Conservation (phyloP, 37 sponge, comb jelly and placozoan genomes). For the Crambe crambe region DNA sequence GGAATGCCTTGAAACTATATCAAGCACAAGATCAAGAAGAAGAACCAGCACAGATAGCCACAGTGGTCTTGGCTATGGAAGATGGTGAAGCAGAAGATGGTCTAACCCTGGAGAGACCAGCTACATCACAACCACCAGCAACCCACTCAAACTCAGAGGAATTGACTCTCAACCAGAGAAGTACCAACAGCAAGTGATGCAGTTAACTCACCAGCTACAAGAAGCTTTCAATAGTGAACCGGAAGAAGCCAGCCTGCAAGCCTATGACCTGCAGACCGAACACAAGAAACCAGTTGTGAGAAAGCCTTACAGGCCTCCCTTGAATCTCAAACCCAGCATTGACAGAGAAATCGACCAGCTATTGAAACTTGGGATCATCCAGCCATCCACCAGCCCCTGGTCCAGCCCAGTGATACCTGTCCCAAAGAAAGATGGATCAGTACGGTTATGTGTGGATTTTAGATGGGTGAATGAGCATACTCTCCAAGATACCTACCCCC, state of each 20-base stretch:
- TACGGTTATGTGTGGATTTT: conserved; percentile 16
- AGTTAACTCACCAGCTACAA: background rate
- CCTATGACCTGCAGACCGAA: background rate
- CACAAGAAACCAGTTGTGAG: background rate
- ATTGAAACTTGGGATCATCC: background rate
- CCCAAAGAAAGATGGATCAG: conserved; percentile 10
- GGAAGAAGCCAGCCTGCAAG: conserved; percentile 1
- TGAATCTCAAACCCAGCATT: background rate
- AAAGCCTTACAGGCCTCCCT: background rate
- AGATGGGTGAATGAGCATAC: background rate
- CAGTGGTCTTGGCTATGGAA: background rate
- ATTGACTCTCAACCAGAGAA: background rate
- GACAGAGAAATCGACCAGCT: background rate
- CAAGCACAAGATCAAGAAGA: background rate
- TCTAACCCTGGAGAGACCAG: background rate
- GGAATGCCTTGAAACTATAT: background rate
- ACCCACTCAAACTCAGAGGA: background rate
- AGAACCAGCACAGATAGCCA: background rate
- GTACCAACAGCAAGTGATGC: background rate
- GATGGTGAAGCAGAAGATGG: background rate
- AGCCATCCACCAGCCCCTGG: conserved; percentile 21
- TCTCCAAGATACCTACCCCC: conserved; percentile 1
- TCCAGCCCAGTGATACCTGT: conserved; percentile 16
- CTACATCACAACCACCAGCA: background rate
- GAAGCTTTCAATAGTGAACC: background rate